phyloP scores from a whole-genome alignment of 2,888 invertebrate species.

The Megaustenia siamemsis region DNA sequence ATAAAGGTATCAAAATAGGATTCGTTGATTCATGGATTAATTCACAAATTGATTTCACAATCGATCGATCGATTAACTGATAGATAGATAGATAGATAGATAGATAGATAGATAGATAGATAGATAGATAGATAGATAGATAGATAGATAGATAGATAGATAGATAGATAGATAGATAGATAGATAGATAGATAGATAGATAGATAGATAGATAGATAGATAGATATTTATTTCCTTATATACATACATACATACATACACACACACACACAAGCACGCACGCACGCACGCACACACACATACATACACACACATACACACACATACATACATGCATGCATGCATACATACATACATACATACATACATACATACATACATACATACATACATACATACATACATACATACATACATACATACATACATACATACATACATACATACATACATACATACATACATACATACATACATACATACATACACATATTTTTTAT shows the following conservation, averaged over 20 bases:
- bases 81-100: constrained; percentile 13
- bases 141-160: constrained; percentile 22
- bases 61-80: neutral
- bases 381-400: constrained; percentile 37
- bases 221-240: neutral
- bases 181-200: constrained; percentile 13
- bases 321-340: neutral
- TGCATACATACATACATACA: constrained; percentile 26
- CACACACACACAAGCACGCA: constrained; percentile 1
- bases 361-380: constrained; percentile 47
- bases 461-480: constrained; percentile 17
- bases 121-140: constrained; percentile 22
- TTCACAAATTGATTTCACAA: no score
- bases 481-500: no score
- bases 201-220: constrained; percentile 4
- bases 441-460: neutral
- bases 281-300: constrained; percentile 8
- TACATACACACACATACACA: constrained; percentile 22
- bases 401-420: constrained; percentile 37
- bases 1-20: no score
- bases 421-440: constrained; percentile 33
- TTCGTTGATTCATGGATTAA: no score
- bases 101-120: constrained; percentile 22
- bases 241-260: constrained; percentile 13
- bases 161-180: constrained; percentile 22